Evolutionary conservation across 2,797 vertebrate genomes (phyloP), one percentile per base, ranked within the genome.

Genomic region (Poecile montanus): DNA sequence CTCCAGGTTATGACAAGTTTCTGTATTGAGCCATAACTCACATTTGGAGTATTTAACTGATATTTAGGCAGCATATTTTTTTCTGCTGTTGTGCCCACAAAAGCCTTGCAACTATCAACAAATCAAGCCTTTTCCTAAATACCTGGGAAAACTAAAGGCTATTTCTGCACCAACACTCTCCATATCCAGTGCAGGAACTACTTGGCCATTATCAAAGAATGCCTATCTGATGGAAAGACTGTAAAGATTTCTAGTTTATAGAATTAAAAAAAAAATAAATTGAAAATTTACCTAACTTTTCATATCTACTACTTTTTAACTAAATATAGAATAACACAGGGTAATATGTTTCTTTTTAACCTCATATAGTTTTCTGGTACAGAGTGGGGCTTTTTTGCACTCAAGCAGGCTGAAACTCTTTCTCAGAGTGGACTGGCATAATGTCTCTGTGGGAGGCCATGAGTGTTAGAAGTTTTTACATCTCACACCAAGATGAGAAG

Each of bases 351-450:
- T 89, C 32, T 65, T 91, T 79, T 80, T 47, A 71, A 30, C 4
- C 23, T 20, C 10, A 32, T 44, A 45, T 3, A 34, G 5, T 47
- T 88, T 51, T 75, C 25, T 80, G 44, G 14, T 66, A 54, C 5
- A 72, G 48, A 47, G 7, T 15, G 14, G 10, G 3, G 0, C 0
- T 7, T 42, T 76, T 45, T 77, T 20, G 40, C 11, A n/a, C 25
- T 67, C 27, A 47, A n/a, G 30, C 17, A 73, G 79, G 21, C 38
- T 88, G 58, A 27, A 68, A 67, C 25, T 75, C 30, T 50, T 85
- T 62, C 54, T 81, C 47, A 27, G 63, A 71, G 34, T 58, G 38
- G 34, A 79, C 40, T 50, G 66, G 65, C 57, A 83, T 44, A 92
- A 87, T 21, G 16, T 6, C 58, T 85, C 82, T 42, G 75, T 50